Evolutionary conservation across 2,888 invertebrate genomes (phyloP).

Genomic region (Thyatira batis): DNA sequence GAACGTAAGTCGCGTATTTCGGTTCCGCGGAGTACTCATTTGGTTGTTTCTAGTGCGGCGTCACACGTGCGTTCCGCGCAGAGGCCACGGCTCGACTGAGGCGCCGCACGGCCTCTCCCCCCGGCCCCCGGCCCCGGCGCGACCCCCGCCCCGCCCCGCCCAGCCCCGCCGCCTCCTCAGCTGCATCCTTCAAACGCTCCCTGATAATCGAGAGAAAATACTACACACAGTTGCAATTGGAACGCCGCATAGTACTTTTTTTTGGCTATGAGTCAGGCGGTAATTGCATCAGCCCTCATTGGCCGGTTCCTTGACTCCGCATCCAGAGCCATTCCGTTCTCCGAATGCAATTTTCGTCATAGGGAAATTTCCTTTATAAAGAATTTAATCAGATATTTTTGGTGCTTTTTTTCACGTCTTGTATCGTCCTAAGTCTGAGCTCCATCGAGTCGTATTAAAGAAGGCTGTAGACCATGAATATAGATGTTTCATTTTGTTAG

Average conservation of each 20-base stretch:
- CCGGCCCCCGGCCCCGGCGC: slow-evolving; percentile 20
- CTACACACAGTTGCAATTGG: slow-evolving; percentile 74
- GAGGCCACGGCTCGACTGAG: slow-evolving; percentile 64
- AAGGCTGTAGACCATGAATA: slow-evolving; percentile 49
- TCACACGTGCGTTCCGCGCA: slow-evolving; percentile 54
- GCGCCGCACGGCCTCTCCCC: slow-evolving; percentile 49
- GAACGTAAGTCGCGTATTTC: slow-evolving; percentile 53
- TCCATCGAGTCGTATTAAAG: slow-evolving; percentile 41
- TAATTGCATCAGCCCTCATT: slow-evolving; percentile 68
- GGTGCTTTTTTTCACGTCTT: slow-evolving; percentile 16
- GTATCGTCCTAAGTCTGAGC: slow-evolving; percentile 26
- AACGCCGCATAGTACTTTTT: slow-evolving; percentile 71
- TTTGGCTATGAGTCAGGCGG: slow-evolving; percentile 72
- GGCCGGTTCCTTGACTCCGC: slow-evolving; percentile 50
- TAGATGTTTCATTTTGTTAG: slow-evolving; percentile 50
- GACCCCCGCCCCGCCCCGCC: too few relatives aligned
- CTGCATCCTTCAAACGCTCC: slow-evolving; percentile 76
- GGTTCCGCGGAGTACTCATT: slow-evolving; percentile 68
- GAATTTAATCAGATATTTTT: slow-evolving; percentile 22
- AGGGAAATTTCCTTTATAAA: slow-evolving; percentile 16
- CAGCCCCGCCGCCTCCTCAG: slow-evolving; percentile 37
- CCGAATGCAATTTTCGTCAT: slow-evolving; percentile 33
- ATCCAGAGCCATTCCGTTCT: slow-evolving; percentile 17
- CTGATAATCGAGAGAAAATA: slow-evolving; percentile 78
- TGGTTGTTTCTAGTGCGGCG: slow-evolving; percentile 52